phyloP scores from a whole-genome alignment of 2,888 invertebrate genomes.

The Drosophila niveifrons region DNA sequence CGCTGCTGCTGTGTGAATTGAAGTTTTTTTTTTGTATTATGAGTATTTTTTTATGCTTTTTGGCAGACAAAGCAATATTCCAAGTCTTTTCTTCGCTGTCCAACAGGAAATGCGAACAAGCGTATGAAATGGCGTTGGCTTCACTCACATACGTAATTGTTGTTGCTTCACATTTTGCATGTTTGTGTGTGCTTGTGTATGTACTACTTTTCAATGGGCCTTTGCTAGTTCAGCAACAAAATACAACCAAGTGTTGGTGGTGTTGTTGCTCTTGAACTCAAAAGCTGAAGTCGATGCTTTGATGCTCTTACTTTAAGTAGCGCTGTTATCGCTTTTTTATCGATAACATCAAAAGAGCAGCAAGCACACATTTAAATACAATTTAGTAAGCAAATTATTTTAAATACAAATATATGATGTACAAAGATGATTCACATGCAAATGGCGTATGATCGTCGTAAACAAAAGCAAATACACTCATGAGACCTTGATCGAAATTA shows the following conservation, averaged over 20 bases:
- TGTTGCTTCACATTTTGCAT: constrained; percentile 32
- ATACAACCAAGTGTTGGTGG: constrained; percentile 5
- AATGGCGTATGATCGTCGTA: constrained; percentile 34
- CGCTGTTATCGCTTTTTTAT: neutral
- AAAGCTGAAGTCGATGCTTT: constrained; percentile 6
- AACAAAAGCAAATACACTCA: neutral
- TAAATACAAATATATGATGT: constrained; percentile 2
- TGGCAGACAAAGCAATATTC: constrained; percentile 72
- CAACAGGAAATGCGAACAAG: constrained; percentile 78
- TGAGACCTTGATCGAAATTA: constrained; percentile 64
- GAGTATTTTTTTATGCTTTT: constrained; percentile 56
- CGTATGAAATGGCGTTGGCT: constrained; percentile 71
- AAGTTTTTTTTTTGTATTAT: constrained; percentile 59
- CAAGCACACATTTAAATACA: neutral
- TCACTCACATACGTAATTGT: constrained; percentile 51
- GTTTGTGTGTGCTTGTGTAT: constrained; percentile 24
- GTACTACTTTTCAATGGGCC: constrained; percentile 47
- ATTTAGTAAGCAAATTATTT: constrained; percentile 1
- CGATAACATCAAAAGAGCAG: neutral
- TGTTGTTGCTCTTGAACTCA: neutral
- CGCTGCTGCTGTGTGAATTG: constrained; percentile 51
- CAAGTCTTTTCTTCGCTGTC: constrained; percentile 57
- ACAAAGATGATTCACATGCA: constrained; percentile 43
- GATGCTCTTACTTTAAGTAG: constrained; percentile 26
- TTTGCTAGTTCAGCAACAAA: constrained; percentile 43